A percentile compares a stretch with the other conserved stretches of the same genome.
Conservation (phyloP, 2,888 invertebrate genomes). For the Hyppa rectilinea region DNA sequence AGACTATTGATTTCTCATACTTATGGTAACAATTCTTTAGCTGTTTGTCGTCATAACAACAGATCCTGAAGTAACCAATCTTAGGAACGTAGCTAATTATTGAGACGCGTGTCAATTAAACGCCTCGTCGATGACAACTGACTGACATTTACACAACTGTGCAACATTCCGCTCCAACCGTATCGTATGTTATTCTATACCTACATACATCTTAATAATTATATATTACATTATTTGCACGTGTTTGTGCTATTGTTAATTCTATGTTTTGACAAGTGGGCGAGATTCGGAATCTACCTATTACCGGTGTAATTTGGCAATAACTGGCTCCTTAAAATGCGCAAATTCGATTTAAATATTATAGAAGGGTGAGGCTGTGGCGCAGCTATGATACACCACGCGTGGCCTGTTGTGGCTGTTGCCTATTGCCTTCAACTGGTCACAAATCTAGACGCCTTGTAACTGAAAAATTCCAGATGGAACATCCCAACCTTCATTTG, state of each 20-base stretch:
- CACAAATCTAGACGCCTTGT: too few relatives aligned
- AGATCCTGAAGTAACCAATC: slow-evolving; percentile 11
- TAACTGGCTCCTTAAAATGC: too few relatives aligned
- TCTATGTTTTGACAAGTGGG: slow-evolving; percentile 54
- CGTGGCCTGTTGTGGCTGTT: too few relatives aligned
- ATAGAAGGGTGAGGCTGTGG: too few relatives aligned
- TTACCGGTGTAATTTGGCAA: slow-evolving; percentile 7
- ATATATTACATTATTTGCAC: slow-evolving; percentile 7
- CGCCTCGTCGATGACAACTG: slow-evolving; percentile 66
- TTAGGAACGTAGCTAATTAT: slow-evolving; percentile 37
- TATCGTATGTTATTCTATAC: slow-evolving; percentile 17
- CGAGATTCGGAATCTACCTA: background rate
- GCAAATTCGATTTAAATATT: background rate
- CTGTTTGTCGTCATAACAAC: background rate
- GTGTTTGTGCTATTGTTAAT: slow-evolving; percentile 23
- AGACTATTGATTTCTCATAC: too few relatives aligned
- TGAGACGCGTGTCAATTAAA: slow-evolving; percentile 49
- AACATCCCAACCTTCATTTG: too few relatives aligned
- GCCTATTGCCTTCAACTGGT: too few relatives aligned
- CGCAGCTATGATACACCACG: too few relatives aligned
- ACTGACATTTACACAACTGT: slow-evolving; percentile 81
- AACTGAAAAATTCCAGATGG: too few relatives aligned
- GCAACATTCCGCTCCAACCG: slow-evolving; percentile 26
- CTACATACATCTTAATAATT: slow-evolving; percentile 16
- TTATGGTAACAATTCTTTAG: background rate